These are phyloP conservation scores for Herpetotheres cachinnans DNA, from an alignment of 2,113 vertebrate species.

Conservation along the genomic window DNA sequence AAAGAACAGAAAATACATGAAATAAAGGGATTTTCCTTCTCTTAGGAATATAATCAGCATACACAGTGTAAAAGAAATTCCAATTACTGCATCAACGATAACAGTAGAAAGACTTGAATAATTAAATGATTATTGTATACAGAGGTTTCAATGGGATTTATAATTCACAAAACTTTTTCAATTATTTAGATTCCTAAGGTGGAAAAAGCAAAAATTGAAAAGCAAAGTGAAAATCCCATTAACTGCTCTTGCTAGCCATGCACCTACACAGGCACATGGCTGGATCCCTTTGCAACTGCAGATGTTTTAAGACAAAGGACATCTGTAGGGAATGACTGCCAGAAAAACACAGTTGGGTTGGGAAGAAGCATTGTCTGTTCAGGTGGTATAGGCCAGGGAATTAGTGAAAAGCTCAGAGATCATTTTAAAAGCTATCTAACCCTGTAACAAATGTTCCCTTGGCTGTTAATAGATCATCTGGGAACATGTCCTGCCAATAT, in stretches of 20 bases:
- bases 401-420: constrained; percentile 18
- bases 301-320: background rate
- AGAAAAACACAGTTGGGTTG: background rate
- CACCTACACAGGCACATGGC: background rate
- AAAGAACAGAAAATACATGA: background rate
- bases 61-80: background rate
- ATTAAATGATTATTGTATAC: constrained; percentile 55
- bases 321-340: background rate
- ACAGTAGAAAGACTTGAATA: constrained; percentile 32
- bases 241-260: background rate
- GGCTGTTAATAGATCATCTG: background rate
- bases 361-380: background rate
- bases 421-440: background rate
- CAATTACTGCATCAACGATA: background rate
- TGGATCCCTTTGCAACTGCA: background rate
- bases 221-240: constrained; percentile 52
- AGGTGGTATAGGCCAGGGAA: background rate
- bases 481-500: background rate
- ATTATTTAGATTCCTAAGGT: constrained; percentile 39
- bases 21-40: background rate
- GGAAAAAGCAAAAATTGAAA: constrained; percentile 41
- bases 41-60: background rate
- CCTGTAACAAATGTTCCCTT: background rate
- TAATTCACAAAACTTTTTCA: constrained; percentile 52
- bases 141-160: background rate